A percentile compares a stretch with the other conserved stretches of the same genome.
These are phyloP conservation scores for Gorsachius magnificus DNA, from an alignment of 2,797 vertebrate species.

Conservation along the genomic window DNA sequence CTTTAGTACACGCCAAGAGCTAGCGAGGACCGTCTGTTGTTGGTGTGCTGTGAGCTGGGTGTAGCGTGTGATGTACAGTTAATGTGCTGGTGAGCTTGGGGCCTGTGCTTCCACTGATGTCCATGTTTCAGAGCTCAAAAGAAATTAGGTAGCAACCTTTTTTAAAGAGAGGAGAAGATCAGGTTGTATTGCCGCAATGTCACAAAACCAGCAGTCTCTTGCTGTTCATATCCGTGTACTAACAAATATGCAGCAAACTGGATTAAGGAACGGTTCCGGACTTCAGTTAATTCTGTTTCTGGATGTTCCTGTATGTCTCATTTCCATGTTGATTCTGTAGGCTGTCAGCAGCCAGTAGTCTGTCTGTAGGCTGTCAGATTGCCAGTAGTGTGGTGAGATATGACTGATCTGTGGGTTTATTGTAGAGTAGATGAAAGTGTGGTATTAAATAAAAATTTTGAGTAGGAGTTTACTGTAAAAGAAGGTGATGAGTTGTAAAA, in stretches of 20 bases:
- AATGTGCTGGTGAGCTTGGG: neutral
- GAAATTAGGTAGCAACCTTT: neutral
- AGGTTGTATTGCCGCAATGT: neutral
- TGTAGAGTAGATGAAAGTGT: neutral
- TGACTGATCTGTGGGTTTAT: neutral
- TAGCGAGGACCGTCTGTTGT: rapidly evolving
- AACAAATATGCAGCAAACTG: neutral
- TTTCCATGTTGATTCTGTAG: neutral
- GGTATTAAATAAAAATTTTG: neutral
- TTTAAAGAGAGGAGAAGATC: neutral
- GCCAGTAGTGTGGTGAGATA: neutral
- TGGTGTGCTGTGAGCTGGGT: neutral
- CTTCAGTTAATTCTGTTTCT: neutral
- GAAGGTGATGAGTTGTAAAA: neutral
- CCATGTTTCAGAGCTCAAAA: neutral
- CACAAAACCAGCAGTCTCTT: neutral
- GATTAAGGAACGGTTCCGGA: neutral
- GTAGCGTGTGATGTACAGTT: rapidly evolving
- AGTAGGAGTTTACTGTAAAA: conserved; percentile 31
- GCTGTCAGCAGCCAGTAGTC: neutral
- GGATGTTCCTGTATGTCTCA: neutral
- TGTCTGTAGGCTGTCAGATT: neutral
- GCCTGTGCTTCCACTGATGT: rapidly evolving
- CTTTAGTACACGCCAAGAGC: no score
- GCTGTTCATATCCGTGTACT: neutral